Evolutionary conservation across 2,888 invertebrate genomes (phyloP).

Genomic region (Chalcosyrphus nemorum): DNA sequence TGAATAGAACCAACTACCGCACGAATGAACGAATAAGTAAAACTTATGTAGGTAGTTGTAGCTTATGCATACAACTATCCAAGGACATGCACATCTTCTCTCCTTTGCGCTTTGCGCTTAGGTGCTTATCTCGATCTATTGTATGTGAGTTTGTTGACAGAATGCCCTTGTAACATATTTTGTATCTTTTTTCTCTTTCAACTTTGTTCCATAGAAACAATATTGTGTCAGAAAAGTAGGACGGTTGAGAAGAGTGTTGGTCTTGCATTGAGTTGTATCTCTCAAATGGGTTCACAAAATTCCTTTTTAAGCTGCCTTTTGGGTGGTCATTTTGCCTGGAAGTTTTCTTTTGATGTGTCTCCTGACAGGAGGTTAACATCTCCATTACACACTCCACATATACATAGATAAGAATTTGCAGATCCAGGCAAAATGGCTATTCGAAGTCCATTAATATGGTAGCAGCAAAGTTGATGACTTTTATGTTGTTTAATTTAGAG

Average conservation of each 20-base stretch:
- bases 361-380: neutral
- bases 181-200: constrained; percentile 34
- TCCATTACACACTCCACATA: too few relatives aligned
- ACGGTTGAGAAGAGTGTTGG: neutral
- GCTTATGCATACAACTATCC: constrained; percentile 18
- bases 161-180: constrained; percentile 70
- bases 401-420: too few relatives aligned
- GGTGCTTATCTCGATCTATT: constrained; percentile 35
- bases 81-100: constrained; percentile 55
- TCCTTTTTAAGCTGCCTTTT: neutral
- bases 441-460: too few relatives aligned
- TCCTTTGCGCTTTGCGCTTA: constrained; percentile 35
- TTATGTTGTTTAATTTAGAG: too few relatives aligned
- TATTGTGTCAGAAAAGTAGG: constrained; percentile 24
- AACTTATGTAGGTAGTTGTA: neutral
- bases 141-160: constrained; percentile 61
- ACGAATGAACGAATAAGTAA: constrained; percentile 34
- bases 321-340: neutral
- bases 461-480: too few relatives aligned
- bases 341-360: neutral
- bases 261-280: neutral
- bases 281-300: neutral
- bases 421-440: too few relatives aligned
- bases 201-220: constrained; percentile 39
- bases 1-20: constrained; percentile 44